Evolutionary conservation across 2,888 invertebrate genomes (phyloP).

Genomic region (Laothoe populi): DNA sequence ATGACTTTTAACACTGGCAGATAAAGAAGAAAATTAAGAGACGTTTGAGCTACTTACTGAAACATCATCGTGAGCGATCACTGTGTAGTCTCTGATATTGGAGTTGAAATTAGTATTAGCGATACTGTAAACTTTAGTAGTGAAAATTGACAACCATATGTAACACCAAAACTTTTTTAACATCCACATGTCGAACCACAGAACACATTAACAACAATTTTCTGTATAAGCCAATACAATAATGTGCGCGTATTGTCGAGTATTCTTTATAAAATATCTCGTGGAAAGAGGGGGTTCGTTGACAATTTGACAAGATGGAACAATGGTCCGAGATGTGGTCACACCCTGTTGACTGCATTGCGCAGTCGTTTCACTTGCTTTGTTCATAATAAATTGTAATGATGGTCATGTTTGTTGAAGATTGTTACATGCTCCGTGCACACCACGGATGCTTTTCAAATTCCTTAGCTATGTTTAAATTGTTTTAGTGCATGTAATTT

Average conservation of each 20-base stretch:
- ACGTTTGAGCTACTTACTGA: constrained; percentile 4
- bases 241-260: constrained; percentile 14
- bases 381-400: constrained; percentile 70
- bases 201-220: constrained; percentile 24
- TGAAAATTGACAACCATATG: constrained; percentile 1
- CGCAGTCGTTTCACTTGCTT: constrained; percentile 75
- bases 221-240: neutral
- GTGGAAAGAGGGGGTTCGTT: constrained; percentile 61
- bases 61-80: constrained; percentile 53
- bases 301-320: constrained; percentile 75
- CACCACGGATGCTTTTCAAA: constrained; percentile 54
- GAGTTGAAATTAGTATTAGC: constrained; percentile 64
- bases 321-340: constrained; percentile 75
- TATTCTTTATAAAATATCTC: constrained; percentile 67
- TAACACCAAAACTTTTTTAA: constrained; percentile 33
- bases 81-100: constrained; percentile 63
- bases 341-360: constrained; percentile 75
- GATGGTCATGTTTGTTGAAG: constrained; percentile 65
- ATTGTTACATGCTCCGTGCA: constrained; percentile 69
- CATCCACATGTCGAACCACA: constrained; percentile 16
- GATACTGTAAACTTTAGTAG: constrained; percentile 35
- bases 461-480: constrained; percentile 41
- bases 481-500: constrained; percentile 21
- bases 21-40: neutral
- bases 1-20: constrained; percentile 1